Percentiles rank a stretch among this genome's conserved stretches.
phyloP scores from a whole-genome alignment of 30 jellyfish, hydroid and myxozoan species.

The Hydra vulgaris region DNA sequence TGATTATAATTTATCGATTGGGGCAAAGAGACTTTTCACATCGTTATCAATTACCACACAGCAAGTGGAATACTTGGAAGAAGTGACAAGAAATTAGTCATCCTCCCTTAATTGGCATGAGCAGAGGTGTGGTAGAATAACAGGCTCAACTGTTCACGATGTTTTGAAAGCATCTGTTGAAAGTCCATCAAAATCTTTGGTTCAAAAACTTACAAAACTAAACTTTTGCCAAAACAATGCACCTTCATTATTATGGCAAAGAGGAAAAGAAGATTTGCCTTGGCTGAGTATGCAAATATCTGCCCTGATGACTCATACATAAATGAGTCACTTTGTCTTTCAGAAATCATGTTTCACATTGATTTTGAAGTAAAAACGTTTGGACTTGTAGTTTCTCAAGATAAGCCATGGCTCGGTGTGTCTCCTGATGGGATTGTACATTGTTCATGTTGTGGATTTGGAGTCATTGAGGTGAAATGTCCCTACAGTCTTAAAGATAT shows the following conservation, averaged over 20 bases:
- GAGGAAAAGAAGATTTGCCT: neutral
- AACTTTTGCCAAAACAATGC: neutral
- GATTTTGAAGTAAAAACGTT: neutral
- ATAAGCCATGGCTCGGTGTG: neutral
- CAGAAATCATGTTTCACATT: neutral
- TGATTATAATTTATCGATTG: too few species aligned
- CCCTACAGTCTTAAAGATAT: neutral
- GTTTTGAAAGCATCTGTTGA: neutral
- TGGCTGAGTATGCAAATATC: neutral
- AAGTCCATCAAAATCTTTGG: neutral
- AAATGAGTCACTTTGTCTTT: neutral
- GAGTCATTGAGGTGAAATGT: slow-evolving; percentile 6
- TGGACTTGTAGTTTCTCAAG: neutral
- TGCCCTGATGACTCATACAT: neutral
- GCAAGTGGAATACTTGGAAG: neutral
- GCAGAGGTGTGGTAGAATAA: slow-evolving; percentile 12
- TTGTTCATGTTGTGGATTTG: slow-evolving; percentile 3
- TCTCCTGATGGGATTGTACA: neutral
- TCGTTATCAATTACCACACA: neutral
- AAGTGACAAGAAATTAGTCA: slow-evolving; percentile 14
- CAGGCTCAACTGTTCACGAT: slow-evolving; percentile 8
- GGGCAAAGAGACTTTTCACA: too few species aligned
- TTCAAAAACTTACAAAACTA: neutral
- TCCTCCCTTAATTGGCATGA: neutral
- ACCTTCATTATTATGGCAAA: slow-evolving; percentile 4